Evolutionary conservation across 2,888 invertebrate genomes (phyloP).

Genomic region (Lordiphosa andalusiaca): DNA sequence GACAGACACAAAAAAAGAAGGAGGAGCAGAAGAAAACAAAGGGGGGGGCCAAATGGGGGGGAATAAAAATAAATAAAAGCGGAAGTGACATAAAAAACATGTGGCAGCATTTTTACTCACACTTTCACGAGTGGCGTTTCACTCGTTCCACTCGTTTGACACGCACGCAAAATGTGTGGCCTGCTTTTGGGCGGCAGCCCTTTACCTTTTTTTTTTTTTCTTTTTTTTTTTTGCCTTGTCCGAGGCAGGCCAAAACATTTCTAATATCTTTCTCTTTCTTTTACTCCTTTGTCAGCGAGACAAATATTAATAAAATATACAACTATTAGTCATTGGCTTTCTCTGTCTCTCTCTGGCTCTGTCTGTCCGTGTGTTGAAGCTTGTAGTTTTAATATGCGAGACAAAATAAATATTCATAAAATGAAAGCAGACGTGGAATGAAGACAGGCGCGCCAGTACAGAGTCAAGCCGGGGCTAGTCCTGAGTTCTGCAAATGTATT

Average conservation of each 20-base stretch:
- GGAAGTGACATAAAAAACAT: slow-evolving; percentile 69
- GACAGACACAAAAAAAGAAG: background rate
- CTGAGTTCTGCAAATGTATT: no score
- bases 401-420: slow-evolving; percentile 73
- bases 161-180: slow-evolving; percentile 71
- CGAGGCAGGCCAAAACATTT: slow-evolving; percentile 48
- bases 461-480: slow-evolving; percentile 3
- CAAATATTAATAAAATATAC: slow-evolving; percentile 75
- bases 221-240: slow-evolving; percentile 27
- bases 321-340: slow-evolving; percentile 72
- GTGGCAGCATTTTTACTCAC: slow-evolving; percentile 59
- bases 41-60: background rate
- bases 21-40: background rate
- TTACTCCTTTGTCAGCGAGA: slow-evolving; percentile 23
- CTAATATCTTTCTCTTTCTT: slow-evolving; percentile 38
- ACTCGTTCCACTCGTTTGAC: slow-evolving; percentile 24
- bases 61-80: slow-evolving; percentile 52
- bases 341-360: slow-evolving; percentile 13
- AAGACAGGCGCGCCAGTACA: background rate
- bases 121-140: slow-evolving; percentile 4
- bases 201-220: slow-evolving; percentile 9
- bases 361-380: slow-evolving; percentile 27
- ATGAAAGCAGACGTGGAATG: slow-evolving; percentile 15
- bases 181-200: slow-evolving; percentile 52
- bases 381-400: slow-evolving; percentile 72